These are phyloP conservation scores for Bubo scandiacus DNA, from an alignment of 2,113 vertebrate species.

Conservation along the genomic window DNA sequence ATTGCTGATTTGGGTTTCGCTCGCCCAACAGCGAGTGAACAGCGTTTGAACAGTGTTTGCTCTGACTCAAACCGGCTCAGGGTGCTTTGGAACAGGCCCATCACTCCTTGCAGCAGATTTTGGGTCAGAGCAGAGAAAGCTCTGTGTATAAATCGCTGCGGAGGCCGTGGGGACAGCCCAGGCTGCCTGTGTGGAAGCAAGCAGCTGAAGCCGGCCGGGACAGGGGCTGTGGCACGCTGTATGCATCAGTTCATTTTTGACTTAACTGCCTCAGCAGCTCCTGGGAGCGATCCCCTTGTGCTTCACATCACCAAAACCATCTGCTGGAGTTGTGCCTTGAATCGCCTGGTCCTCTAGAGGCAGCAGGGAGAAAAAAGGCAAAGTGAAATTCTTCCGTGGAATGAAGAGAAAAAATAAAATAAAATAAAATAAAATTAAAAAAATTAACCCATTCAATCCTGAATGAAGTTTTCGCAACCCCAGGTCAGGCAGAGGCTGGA, in stretches of 20 bases:
- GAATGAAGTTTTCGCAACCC: background rate
- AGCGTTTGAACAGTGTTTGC: background rate
- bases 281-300: background rate
- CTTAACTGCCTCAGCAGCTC: slow-evolving; percentile 9
- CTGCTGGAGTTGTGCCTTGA: slow-evolving; percentile 48
- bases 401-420: background rate
- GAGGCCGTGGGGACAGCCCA: background rate
- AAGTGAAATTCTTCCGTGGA: slow-evolving; percentile 52
- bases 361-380: slow-evolving; percentile 33
- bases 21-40: no score
- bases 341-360: slow-evolving; percentile 63
- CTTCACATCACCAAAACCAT: slow-evolving; percentile 43
- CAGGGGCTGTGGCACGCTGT: background rate
- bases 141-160: background rate
- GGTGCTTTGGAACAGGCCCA: background rate
- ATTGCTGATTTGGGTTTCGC: fast-evolving
- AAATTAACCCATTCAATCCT: background rate
- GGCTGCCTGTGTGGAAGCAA: background rate
- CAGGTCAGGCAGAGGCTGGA: background rate
- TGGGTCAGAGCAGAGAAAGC: background rate
- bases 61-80: background rate
- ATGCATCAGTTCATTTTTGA: background rate
- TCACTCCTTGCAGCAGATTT: background rate
- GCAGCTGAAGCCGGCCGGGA: background rate
- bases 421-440: background rate